Percentiles rank a stretch among this genome's conserved stretches.
These are phyloP conservation scores for Zootoca vivipara DNA, from an alignment of 2,113 vertebrate genomes.

Conservation along the genomic window DNA sequence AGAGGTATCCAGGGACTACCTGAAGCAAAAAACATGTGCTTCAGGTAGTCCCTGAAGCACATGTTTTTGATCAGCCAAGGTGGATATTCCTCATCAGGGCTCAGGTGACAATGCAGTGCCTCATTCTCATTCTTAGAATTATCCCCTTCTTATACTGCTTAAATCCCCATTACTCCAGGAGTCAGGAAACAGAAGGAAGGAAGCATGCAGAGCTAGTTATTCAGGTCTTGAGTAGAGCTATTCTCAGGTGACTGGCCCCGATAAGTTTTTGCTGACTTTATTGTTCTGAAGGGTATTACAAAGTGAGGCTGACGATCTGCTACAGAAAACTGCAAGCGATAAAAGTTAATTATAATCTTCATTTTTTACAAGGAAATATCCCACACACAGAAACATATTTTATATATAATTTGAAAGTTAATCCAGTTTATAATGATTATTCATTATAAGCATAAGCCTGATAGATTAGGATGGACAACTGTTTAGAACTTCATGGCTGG, in stretches of 20 bases:
- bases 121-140: not conserved
- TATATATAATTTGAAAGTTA: slow-evolving; percentile 61
- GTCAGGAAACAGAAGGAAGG: not conserved
- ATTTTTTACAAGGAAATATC: slow-evolving; percentile 26
- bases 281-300: slow-evolving; percentile 11
- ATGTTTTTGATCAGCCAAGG: not conserved
- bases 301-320: slow-evolving; percentile 2
- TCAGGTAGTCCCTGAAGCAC: too few relatives aligned
- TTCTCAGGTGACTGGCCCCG: slow-evolving; percentile 20
- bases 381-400: slow-evolving; percentile 47
- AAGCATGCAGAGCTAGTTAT: slow-evolving; percentile 8
- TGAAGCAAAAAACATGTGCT: too few relatives aligned
- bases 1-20: too few relatives aligned
- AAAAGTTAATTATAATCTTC: slow-evolving; percentile 24
- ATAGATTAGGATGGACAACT: slow-evolving; percentile 78
- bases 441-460: slow-evolving; percentile 68
- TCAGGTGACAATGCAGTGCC: not conserved
- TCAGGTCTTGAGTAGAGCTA: not conserved
- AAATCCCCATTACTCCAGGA: slow-evolving; percentile 10
- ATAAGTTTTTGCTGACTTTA: not conserved
- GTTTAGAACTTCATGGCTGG: slow-evolving; percentile 80
- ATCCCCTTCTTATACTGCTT: not conserved
- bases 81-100: not conserved
- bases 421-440: slow-evolving; percentile 69
- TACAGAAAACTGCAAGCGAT: slow-evolving; percentile 1